Base-by-base conservation (phyloP, 2,113 vertebrate species). In the Capra hircus region DNA sequence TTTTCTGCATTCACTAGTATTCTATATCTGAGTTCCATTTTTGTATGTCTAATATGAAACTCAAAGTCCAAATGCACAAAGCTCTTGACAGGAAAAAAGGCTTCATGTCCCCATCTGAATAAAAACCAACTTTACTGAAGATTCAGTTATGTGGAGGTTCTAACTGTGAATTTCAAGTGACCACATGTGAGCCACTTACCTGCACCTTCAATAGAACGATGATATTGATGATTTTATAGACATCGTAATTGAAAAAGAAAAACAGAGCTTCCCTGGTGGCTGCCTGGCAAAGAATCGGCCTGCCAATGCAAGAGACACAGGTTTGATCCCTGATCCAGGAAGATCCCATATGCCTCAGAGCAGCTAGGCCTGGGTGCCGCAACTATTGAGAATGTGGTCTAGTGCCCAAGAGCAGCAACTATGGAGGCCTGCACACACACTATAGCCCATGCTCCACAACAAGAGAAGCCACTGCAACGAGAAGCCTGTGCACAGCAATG, bases 151-250 rank as follows among this genome's bases (percentile, higher is more conserved):
- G 53, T 60, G 55, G 16, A 84, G 27, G 50, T 57, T 82, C 67
- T 82, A 88, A 52, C 6, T 95, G 88, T 87, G 81, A 96, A 90
- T 95, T 97, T 97, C 91, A 95, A 91, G 33, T 64, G 90, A 88
- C 19, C 84, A 93, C 93, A n/a, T 52, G 25, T 87, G 78, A 98
- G 33, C 8, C 30, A 95, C 16, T 67, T 11, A 43, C 3, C 3
- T 84, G 7, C 55, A 53, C 80, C 6, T 89, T 90, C 89, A 92
- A 89, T 48, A 93, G 25, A 90, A 83, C 57, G 21, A 78, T 91
- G 91, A 83, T 33, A 94, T 77, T 95, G 94, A 85, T 4, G 15
- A 43, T 45, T 81, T 95, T 88, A 43, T 97, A 59, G 28, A 89
- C 59, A 95, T 53, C 71, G 55, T 92, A 87, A 84, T 64, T 84